Evolutionary conservation across 2,888 invertebrate genomes (phyloP).

Genomic region (Euphydryas editha): DNA sequence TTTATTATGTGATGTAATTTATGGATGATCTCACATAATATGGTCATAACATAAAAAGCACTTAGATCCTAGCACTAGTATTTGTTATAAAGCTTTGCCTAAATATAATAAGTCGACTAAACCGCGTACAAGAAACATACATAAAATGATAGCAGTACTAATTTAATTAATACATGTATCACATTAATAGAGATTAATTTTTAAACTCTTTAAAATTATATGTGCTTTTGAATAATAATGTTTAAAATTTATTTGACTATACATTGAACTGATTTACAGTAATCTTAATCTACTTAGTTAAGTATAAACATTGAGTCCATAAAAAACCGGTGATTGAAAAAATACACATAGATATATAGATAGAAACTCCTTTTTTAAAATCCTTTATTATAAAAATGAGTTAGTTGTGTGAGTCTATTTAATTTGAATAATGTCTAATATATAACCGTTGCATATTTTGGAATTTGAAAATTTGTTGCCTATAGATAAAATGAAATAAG

Average conservation of each 20-base stretch:
- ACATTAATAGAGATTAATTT: slow-evolving; percentile 3
- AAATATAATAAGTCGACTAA: slow-evolving; percentile 27
- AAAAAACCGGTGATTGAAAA: not conserved
- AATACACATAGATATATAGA: not conserved
- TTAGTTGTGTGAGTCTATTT: too few species aligned
- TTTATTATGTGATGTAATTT: too few species aligned
- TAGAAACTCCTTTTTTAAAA: not conserved
- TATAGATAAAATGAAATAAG: too few species aligned
- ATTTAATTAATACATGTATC: slow-evolving; percentile 11
- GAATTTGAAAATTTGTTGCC: too few species aligned
- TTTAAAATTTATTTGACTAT: not conserved
- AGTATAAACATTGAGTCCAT: not conserved
- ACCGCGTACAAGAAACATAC: slow-evolving; percentile 14
- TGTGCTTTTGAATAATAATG: not conserved
- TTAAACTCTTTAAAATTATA: not conserved
- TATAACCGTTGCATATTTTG: too few species aligned
- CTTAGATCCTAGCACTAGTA: slow-evolving; percentile 16
- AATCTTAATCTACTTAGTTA: not conserved
- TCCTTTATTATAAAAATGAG: not conserved
- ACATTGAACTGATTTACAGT: not conserved
- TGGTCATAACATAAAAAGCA: not conserved
- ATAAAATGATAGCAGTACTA: slow-evolving; percentile 9
- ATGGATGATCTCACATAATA: too few species aligned
- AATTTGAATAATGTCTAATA: too few species aligned
- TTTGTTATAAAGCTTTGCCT: slow-evolving; percentile 14